Evolutionary conservation across 2,113 vertebrate species (phyloP), one percentile per base, ranked within the genome.

Genomic region (Cryptomyrus ogoouensis): DNA sequence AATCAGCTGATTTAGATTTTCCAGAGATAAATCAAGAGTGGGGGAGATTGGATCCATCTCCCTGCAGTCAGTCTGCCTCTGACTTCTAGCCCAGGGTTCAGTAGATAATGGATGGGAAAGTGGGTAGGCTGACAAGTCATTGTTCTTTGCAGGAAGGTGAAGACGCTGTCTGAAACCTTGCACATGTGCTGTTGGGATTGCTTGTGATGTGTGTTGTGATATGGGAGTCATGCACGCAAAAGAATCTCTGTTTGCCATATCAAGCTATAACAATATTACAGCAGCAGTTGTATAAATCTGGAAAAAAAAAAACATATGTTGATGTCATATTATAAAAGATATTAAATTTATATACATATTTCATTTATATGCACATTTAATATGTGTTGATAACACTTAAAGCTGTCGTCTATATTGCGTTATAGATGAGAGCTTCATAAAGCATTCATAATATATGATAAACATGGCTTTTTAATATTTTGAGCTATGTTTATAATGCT

Each of bases 1-100:
- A 90, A 98, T 98, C 90, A 98, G 83, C 91, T 95, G 91, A 94
- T 97, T 98, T 89, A 98, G 96, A 21, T 92, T 93, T 42, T 97
- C 95, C 91, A 98, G 92, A 27, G 95, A 95, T 35, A 96, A 92
- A 31, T 97, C 96, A 52, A 97, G 92, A 3, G 91, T 92, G 2
- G 94, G 93, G 83, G 95, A 94, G 31, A 94, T 94, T 0, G 0
- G 0, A 9, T 90, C 0, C 2, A 1, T 0, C 0, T 88, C 93
- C 0, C 84, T 89, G 17, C 58, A 80, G 56, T 31, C 44, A 15
- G 24, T 56, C 52, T 39, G 91, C 53, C 24, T 90, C 46, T 15
- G 56, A 19, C 27, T 3, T 0, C 5, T 19, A 44, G 27, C 21
- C 87, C 35, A 88, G 52, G 35, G 6, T 80, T 80, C 74, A 42